phyloP scores from a whole-genome alignment of 2,113 vertebrate species.

The Phylloscopus trochilus region DNA sequence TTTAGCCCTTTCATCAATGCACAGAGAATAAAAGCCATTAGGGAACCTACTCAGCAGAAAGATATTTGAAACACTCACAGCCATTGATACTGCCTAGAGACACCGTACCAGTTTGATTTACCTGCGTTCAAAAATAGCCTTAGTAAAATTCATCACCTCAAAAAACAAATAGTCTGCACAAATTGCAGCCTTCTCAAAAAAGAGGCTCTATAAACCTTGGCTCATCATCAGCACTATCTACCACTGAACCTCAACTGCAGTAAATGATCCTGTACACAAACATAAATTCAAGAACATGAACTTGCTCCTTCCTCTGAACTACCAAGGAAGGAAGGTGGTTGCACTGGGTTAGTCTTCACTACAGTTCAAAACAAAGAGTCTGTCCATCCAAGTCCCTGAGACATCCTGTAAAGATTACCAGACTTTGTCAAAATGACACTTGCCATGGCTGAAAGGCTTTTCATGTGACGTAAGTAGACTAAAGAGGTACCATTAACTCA shows the following conservation, averaged over 20 bases:
- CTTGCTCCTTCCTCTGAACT: background rate
- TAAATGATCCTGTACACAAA: background rate
- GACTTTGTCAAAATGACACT: background rate
- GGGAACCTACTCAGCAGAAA: background rate
- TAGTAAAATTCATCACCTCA: background rate
- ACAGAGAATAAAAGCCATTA: background rate
- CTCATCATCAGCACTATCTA: background rate
- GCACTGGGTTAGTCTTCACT: background rate
- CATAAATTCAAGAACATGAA: background rate
- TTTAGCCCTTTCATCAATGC: background rate
- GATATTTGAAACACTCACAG: background rate
- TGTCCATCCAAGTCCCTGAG: background rate
- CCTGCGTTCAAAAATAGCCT: background rate
- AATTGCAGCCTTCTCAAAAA: background rate
- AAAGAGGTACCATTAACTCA: background rate
- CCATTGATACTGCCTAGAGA: fast-evolving
- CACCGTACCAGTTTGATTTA: fast-evolving
- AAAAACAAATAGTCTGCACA: background rate
- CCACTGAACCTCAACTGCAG: background rate
- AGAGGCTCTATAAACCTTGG: background rate
- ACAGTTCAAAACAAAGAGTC: background rate
- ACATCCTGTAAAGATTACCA: background rate
- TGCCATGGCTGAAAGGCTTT: background rate
- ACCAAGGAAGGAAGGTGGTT: background rate
- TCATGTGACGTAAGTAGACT: background rate